phyloP scores from a whole-genome alignment of 2,888 invertebrate species.

The Drosophila heteroneura region DNA sequence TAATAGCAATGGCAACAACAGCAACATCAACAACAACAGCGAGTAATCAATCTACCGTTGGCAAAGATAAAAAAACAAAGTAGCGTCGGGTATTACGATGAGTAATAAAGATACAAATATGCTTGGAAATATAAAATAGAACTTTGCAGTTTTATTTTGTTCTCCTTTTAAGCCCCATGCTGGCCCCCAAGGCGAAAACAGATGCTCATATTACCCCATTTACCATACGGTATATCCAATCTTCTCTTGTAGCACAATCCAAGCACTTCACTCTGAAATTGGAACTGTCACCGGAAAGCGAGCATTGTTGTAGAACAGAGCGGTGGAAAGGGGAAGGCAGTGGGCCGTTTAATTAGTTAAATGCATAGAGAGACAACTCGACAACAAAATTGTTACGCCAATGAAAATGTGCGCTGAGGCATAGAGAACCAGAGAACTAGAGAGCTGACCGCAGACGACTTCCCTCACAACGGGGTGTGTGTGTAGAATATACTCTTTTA shows the following conservation, averaged over 20 bases:
- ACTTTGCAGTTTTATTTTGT: not conserved
- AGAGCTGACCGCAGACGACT: constrained; percentile 52
- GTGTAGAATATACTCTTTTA: not conserved
- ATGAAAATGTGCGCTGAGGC: constrained; percentile 72
- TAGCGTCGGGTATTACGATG: constrained; percentile 27
- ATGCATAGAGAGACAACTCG: constrained; percentile 59
- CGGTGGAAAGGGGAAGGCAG: constrained; percentile 3
- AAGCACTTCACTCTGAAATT: constrained; percentile 63
- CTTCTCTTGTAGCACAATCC: constrained; percentile 35
- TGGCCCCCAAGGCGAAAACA: constrained; percentile 31
- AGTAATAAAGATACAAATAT: constrained; percentile 50
- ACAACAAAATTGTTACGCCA: constrained; percentile 71
- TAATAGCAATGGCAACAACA: constrained; percentile 14
- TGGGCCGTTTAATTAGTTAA: constrained; percentile 76
- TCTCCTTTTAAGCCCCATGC: not conserved
- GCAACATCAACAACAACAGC: constrained; percentile 19
- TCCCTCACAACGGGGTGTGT: not conserved
- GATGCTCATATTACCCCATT: constrained; percentile 44
- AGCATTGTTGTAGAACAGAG: constrained; percentile 46
- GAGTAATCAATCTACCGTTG: constrained; percentile 62
- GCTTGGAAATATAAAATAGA: constrained; percentile 3
- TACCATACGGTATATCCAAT: constrained; percentile 35
- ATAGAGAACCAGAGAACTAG: constrained; percentile 33
- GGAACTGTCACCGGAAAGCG: constrained; percentile 67
- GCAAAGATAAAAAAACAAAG: constrained; percentile 54